Evolutionary conservation across 2,797 vertebrate genomes (phyloP).

Genomic region (Dicrostonyx torquatus): DNA sequence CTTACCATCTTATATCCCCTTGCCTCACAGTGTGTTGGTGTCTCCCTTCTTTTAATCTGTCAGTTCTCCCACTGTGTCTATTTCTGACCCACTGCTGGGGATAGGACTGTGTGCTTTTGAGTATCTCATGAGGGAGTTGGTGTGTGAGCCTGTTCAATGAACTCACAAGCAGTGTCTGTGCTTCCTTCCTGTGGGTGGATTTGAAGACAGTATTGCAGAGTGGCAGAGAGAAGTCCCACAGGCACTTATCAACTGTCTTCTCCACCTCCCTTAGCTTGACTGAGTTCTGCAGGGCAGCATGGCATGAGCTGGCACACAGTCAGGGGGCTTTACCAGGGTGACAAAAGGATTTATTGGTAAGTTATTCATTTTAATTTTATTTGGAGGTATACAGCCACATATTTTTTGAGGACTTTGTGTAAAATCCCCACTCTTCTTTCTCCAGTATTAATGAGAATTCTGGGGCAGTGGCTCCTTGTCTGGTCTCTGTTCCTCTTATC

Average conservation of each 20-base stretch:
- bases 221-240: not conserved
- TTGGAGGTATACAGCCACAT: not conserved
- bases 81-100: not conserved
- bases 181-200: not conserved
- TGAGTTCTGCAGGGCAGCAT: not conserved
- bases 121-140: not conserved
- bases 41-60: not conserved
- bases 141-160: not conserved
- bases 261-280: not conserved
- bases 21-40: too few relatives aligned
- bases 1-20: not conserved
- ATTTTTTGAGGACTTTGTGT: conserved; percentile 16
- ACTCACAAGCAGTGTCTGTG: not conserved
- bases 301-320: too few relatives aligned
- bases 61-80: not conserved
- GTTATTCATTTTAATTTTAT: conserved; percentile 14
- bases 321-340: not conserved
- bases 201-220: not conserved
- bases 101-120: not conserved
- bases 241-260: not conserved
- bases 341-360: not conserved
- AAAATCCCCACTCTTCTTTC: not conserved
- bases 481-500: not conserved
- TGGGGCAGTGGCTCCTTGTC: not conserved
- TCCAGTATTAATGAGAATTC: not conserved